Conservation (phyloP, 2,113 vertebrate species). For the Leiothrix lutea region DNA sequence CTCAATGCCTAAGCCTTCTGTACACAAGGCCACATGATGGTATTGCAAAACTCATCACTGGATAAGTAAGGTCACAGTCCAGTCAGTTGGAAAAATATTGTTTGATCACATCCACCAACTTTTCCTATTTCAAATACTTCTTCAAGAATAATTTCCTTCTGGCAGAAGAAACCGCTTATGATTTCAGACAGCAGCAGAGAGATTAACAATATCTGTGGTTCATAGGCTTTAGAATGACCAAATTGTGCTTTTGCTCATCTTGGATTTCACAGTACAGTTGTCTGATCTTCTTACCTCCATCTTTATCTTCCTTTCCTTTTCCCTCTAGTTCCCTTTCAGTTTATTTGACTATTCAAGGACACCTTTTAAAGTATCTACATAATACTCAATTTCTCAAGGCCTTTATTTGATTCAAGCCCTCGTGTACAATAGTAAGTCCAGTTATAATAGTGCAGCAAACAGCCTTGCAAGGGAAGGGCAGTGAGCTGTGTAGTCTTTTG, state of each 20-base stretch:
- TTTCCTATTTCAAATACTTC: neutral
- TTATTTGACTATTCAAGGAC: neutral
- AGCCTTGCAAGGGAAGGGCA: neutral
- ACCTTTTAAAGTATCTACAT: neutral
- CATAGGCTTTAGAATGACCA: conserved; percentile 1
- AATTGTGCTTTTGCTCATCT: neutral
- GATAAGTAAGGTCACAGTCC: neutral
- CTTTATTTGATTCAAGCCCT: neutral
- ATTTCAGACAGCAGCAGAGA: neutral
- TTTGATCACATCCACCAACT: neutral
- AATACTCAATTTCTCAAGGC: neutral
- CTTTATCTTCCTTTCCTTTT: neutral
- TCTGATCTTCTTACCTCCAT: neutral
- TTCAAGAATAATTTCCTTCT: neutral
- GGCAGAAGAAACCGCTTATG: neutral
- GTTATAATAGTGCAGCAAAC: neutral
- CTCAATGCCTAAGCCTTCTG: neutral
- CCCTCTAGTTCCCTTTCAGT: neutral
- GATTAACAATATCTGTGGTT: neutral
- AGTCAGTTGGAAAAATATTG: conserved; percentile 19
- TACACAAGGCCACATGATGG: neutral
- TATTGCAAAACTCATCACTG: neutral
- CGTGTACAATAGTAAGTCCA: neutral
- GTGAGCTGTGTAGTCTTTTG: neutral
- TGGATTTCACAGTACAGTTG: neutral